Base-by-base conservation (phyloP, 1,140 invertebrate genomes). In the Bombus picipes region DNA sequence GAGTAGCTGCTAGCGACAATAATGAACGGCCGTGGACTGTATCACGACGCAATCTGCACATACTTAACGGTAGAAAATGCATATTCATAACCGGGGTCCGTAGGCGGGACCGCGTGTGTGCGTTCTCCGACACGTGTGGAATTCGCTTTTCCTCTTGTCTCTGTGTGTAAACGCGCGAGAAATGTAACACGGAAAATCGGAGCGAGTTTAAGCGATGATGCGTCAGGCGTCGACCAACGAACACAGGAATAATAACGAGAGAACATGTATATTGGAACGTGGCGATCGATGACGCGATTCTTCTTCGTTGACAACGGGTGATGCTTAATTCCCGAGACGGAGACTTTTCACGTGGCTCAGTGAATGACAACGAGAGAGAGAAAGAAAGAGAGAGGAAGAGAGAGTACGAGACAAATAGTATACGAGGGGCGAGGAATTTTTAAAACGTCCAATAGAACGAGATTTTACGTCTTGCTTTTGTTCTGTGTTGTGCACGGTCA, bases 41-140 rank as follows among this genome's bases (percentile, higher is more conserved):
- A 95, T 94, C 94, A 93, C 93, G 91, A 94, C 94, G 94, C 94
- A 94, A 95, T 95, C 94, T 95, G 94, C 93, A 93, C 94, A 94
- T 94, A 95, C 94, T 95, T 95, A 95, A 94, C 94, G 93, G 92
- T 91, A 92, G 91, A 94, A 94, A 94, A 94, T 95, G 94, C 95
- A 95, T 95, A 95, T 95, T 95, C 94, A 95, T 95, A 92, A 92
- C 92, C 85, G 87, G 86, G 91, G 81, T 78, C 73, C 82, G 90
- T 78, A 65, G 59, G 87, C 92, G 91, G 87, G 88, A 92, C 90
- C 92, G 91, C 92, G 90, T 86, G 90, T 34, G 85, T 70, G 83
- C 78, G n/a, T 85, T 80, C 72, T 72, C 34, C 90, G 89, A 89
- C 90, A 91, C 88, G 91, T 91, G 85, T 76, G 90, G 92, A 92